Base-by-base conservation (phyloP, 2,797 vertebrate species). In the Zenarchopterus dispar region DNA sequence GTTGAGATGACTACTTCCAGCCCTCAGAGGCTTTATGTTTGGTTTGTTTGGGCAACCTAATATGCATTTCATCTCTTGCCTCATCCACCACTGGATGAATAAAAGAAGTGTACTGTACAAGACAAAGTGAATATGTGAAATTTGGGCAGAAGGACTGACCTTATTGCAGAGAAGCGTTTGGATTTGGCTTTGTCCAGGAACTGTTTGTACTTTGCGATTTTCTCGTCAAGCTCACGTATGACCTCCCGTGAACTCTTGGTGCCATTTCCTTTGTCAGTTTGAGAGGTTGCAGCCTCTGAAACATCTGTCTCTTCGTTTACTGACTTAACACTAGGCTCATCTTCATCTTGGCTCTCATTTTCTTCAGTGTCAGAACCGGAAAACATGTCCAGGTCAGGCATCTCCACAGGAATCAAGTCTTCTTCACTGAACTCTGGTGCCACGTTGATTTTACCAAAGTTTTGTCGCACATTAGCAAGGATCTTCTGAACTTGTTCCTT, bases 171-270 rank as follows among this genome's bases (percentile, higher is more conserved):
- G 78, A 99, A 99, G 80, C 93, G 95, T 75, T 96, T 99, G 75
- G 95, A 95, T 80, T 95, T 97, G 73, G 98, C 98, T 73, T 95
- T 95, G 78, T 96, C 94, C 91, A 99, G 85, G 89, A 99, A 99
- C 65, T 94, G 96, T 78, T 95, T 97, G 76, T 96, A 96, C 82
- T 97, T 98, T 21, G 94, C 90, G 8, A 99, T 99, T 92, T 98
- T 98, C 36, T 95, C 94, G 21, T 99, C 97, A 82, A 99, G 83
- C 57, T 94, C 94, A 43, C 91, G 91, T 58, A 99, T 93, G 33
- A 93, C 84, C 11, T 91, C 74, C 24, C 87, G 93, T 24, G 95
- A 82, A 79, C 79, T 91, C 73, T 88, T 91, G 55, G 50, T 85
- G 75, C 46, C 17, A 36, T 52, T 81, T 15, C 43, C n/a, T 24